A percentile compares a stretch with the other conserved stretches of the same genome.
Conservation (phyloP, 2,797 vertebrate genomes). For the Microcaecilia unicolor region DNA sequence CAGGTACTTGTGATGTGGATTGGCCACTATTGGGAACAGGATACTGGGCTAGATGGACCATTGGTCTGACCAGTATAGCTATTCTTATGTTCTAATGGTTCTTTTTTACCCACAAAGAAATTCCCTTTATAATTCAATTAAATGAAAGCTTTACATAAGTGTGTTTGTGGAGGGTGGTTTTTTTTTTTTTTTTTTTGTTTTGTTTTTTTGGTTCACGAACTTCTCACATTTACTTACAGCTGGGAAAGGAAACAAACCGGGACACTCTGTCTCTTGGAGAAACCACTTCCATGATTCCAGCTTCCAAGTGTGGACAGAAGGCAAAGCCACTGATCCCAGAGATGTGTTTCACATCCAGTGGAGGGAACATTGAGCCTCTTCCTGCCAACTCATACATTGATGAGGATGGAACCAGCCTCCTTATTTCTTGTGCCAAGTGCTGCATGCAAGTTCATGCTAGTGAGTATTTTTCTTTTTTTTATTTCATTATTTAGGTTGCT, state of each 20-base stretch:
- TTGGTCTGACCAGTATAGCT: no score
- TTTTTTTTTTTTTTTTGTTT: no score
- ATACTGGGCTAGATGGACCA: no score
- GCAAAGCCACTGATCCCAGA: conserved; percentile 86
- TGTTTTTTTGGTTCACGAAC: no score
- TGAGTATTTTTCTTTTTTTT: conserved; percentile 52
- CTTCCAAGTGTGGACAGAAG: conserved; percentile 57
- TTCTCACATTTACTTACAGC: conserved; percentile 38
- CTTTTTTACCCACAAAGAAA: no score
- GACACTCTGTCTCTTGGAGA: conserved; percentile 6
- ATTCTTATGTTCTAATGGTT: no score
- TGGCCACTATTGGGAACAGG: no score
- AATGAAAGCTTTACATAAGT: neutral
- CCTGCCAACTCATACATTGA: conserved; percentile 76
- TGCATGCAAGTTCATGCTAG: conserved; percentile 89
- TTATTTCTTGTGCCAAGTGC: conserved; percentile 80
- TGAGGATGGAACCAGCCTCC: conserved; percentile 82
- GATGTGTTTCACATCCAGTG: conserved; percentile 90
- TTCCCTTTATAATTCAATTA: neutral
- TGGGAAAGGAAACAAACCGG: conserved; percentile 36
- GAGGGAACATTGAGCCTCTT: conserved; percentile 78
- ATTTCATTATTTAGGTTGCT: no score
- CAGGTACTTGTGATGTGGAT: no score
- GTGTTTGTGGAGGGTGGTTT: no score
- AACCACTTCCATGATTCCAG: conserved; percentile 7